A percentile compares a stretch with the other conserved stretches of the same genome.
These are phyloP conservation scores for Champsocephalus esox DNA, from an alignment of 2,797 vertebrate species.

Conservation along the genomic window DNA sequence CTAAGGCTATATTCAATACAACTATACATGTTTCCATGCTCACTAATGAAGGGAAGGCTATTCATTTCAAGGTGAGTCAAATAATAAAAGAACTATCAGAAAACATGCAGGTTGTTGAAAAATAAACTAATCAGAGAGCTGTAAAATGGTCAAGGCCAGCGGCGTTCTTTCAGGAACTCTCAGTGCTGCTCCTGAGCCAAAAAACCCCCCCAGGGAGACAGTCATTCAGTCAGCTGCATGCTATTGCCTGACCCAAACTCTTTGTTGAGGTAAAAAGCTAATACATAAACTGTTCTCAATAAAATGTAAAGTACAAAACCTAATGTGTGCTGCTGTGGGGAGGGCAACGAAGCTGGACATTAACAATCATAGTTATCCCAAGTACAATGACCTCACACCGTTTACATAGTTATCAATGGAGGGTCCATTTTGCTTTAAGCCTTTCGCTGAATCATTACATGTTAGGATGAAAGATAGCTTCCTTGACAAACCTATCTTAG, in stretches of 20 bases:
- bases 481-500: too few relatives aligned
- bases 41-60: slow-evolving; percentile 61
- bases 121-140: slow-evolving; percentile 59
- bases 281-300: slow-evolving; percentile 21
- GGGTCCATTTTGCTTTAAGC: neutral
- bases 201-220: slow-evolving; percentile 22
- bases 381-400: neutral
- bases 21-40: slow-evolving; percentile 46
- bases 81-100: slow-evolving; percentile 49
- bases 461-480: neutral
- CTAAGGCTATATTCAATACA: slow-evolving; percentile 57
- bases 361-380: neutral
- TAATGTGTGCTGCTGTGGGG: neutral
- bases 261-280: slow-evolving; percentile 31
- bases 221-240: slow-evolving; percentile 39
- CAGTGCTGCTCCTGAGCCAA: slow-evolving; percentile 7
- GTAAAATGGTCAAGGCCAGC: slow-evolving; percentile 52
- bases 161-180: slow-evolving; percentile 34
- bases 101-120: slow-evolving; percentile 47
- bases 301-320: slow-evolving; percentile 8
- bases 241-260: slow-evolving; percentile 34
- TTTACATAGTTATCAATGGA: too few relatives aligned
- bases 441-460: neutral
- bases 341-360: neutral
- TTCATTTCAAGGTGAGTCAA: slow-evolving; percentile 69